Base-by-base conservation (phyloP, 2,113 vertebrate genomes). In the Canis aureus region DNA sequence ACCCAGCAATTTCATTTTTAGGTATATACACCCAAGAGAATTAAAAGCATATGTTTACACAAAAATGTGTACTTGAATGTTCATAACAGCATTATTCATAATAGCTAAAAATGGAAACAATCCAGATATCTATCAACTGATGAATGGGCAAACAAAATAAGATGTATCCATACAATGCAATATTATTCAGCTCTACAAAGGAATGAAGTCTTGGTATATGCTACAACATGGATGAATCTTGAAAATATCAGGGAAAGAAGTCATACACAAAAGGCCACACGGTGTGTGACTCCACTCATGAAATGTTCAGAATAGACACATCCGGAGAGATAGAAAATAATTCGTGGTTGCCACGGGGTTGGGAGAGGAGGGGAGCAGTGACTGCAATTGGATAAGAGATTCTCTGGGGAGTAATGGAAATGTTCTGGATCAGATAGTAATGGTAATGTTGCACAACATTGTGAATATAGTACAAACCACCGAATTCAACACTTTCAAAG, bases 41-140 rank as follows among this genome's bases (percentile, higher is more conserved):
- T 49, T 66, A 67, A 89, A 97, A 84, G 13, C 86, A 53, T 84
- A 88, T 32, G 43, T 85, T 81, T 88, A 35, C 27, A 64, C 27
- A 88, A 84, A 76, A 83, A 60, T 22, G n/a, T 66, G 43, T 27
- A 38, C 20, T 20, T 43, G 13, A 80, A 35, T 84, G 25, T 83
- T 92, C 74, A 60, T 53, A 78, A 27, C 20, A 74, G 32, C 43
- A 66, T 86, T 90, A 90, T 60, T 73, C 55, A 60, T 43, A 69
- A 71, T 7, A 88, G n/a, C 76, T 78, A 66, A 87, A 84, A 91
- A 23, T 78, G 49, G 13, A 85, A 94, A 80, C 16, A 92, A 53
- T 15, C 15, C 64, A 73, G 32, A 73, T 84, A 90, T 71, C 62
- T 49, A 80, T 53, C 81, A 88, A 15, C 38, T 43, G 51, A 71